These are phyloP conservation scores for Elegia similella DNA, from an alignment of 2,888 invertebrate species.

Conservation along the genomic window DNA sequence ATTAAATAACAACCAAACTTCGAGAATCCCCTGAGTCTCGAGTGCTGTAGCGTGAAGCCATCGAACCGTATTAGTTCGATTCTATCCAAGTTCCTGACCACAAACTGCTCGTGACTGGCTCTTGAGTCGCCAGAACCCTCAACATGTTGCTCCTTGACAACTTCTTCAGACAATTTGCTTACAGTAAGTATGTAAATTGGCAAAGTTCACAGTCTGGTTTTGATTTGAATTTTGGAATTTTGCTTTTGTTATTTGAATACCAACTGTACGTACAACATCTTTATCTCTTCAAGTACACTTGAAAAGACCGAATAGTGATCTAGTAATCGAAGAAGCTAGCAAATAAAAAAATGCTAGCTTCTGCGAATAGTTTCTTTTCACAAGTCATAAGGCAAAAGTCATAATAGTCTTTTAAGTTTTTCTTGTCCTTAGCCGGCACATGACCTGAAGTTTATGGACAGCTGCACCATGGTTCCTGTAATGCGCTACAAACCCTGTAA, in stretches of 20 bases:
- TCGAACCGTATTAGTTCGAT: constrained; percentile 57
- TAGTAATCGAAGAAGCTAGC: too few relatives aligned
- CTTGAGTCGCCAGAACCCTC: constrained; percentile 26
- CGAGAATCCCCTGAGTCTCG: constrained; percentile 43
- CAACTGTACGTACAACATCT: background rate
- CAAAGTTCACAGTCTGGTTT: background rate
- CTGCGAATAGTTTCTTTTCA: too few relatives aligned
- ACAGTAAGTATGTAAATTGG: background rate
- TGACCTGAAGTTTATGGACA: too few relatives aligned
- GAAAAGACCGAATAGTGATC: too few relatives aligned
- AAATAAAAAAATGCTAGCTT: too few relatives aligned
- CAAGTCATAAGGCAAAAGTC: too few relatives aligned
- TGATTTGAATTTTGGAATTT: background rate
- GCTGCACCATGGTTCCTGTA: too few relatives aligned
- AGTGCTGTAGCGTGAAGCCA: constrained; percentile 39
- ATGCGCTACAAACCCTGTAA: too few relatives aligned
- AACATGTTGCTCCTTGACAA: constrained; percentile 21
- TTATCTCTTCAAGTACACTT: too few relatives aligned
- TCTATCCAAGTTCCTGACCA: constrained; percentile 60
- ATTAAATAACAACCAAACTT: constrained; percentile 76
- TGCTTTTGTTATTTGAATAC: background rate
- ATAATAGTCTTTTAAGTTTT: too few relatives aligned
- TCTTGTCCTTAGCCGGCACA: too few relatives aligned
- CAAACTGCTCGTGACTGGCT: constrained; percentile 53
- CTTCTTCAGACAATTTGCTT: constrained; percentile 19